Percentiles rank a stretch among this genome's conserved stretches.
Conservation (phyloP, 2,797 vertebrate genomes). For the Oophaga sylvatica region DNA sequence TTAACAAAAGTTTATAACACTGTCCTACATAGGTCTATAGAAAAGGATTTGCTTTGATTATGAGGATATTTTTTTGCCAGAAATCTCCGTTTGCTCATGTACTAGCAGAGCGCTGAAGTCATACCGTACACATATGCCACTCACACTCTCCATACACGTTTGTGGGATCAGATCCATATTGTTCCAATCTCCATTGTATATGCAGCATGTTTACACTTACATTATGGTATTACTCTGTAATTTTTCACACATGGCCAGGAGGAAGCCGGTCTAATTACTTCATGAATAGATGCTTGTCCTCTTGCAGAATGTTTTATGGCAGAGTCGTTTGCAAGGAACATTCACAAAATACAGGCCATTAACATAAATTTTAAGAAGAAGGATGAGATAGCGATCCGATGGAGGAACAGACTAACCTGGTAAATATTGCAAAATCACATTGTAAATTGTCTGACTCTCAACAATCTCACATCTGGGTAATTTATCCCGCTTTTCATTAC, state of each 20-base stretch:
- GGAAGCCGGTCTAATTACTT: slow-evolving; percentile 49
- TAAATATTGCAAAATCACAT: slow-evolving; percentile 37
- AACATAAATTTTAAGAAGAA: slow-evolving; percentile 39
- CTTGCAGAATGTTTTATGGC: slow-evolving; percentile 47
- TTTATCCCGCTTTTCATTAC: slow-evolving; percentile 24
- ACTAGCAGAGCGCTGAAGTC: neutral
- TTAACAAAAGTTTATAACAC: neutral
- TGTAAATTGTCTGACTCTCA: slow-evolving; percentile 31
- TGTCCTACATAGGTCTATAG: neutral
- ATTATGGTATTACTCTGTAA: slow-evolving; percentile 53
- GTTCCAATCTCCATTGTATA: slow-evolving; percentile 58
- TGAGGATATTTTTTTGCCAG: neutral
- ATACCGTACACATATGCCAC: slow-evolving; percentile 57
- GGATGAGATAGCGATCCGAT: slow-evolving; percentile 40
- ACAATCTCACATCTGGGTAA: neutral
- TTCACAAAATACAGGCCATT: slow-evolving; percentile 13
- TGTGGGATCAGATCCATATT: slow-evolving; percentile 58
- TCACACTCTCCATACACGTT: slow-evolving; percentile 61
- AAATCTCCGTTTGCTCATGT: neutral
- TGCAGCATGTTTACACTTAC: slow-evolving; percentile 60
- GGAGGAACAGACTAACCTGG: slow-evolving; percentile 49
- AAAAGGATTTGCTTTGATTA: neutral
- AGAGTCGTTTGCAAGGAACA: neutral
- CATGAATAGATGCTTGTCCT: slow-evolving; percentile 49
- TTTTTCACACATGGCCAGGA: slow-evolving; percentile 57